Conservation (phyloP, 2,797 vertebrate genomes). For the Sebastes trivittatus region DNA sequence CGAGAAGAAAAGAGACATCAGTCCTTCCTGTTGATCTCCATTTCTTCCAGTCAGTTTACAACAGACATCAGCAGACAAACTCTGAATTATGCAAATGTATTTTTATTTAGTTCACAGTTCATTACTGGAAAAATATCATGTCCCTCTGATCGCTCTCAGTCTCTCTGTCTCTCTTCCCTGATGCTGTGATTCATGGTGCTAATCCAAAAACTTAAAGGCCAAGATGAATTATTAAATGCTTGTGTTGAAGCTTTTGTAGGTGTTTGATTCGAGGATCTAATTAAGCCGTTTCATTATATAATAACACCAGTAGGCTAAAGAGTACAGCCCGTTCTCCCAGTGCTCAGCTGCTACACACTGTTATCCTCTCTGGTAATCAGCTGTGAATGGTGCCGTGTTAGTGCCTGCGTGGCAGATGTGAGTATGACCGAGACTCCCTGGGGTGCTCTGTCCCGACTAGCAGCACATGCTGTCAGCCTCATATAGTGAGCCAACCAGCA, state of each 20-base stretch:
- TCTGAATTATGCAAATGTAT: constrained; percentile 18
- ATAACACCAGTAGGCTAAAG: constrained; percentile 18
- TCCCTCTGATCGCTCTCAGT: not conserved
- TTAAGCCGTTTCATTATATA: constrained; percentile 29
- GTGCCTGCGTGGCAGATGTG: constrained; percentile 45
- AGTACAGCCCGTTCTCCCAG: constrained; percentile 18
- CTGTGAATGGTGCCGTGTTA: constrained; percentile 30
- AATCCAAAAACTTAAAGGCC: constrained; percentile 10
- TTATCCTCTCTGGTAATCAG: constrained; percentile 32
- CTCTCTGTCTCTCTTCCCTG: not conserved
- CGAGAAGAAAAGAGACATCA: not conserved
- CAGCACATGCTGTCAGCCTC: constrained; percentile 44
- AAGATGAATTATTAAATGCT: not conserved
- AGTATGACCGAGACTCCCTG: constrained; percentile 34
- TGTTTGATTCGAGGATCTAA: constrained; percentile 14
- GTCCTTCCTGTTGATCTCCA: not conserved
- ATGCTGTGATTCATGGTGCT: not conserved
- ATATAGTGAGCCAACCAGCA: not conserved
- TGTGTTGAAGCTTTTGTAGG: not conserved
- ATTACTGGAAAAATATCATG: constrained; percentile 13
- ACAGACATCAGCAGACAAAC: constrained; percentile 4
- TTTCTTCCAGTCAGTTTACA: not conserved
- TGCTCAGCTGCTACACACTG: constrained; percentile 31
- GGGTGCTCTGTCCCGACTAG: constrained; percentile 32
- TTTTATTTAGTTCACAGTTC: constrained; percentile 14